These are phyloP conservation scores for Amphipyra berbera DNA, from an alignment of 2,888 invertebrate genomes.

Conservation along the genomic window DNA sequence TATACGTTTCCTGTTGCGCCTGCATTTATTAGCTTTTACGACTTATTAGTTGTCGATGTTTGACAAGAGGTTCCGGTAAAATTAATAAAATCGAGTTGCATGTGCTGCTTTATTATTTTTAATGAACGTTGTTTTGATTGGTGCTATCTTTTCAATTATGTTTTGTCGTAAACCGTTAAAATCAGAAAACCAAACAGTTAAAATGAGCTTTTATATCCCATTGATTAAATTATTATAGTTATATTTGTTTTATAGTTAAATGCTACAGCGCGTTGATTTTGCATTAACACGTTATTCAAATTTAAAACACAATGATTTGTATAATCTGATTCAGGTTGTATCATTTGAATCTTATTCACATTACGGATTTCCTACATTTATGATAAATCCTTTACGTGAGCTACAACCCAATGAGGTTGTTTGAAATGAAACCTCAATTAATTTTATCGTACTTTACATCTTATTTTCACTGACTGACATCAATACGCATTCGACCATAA, in stretches of 20 bases:
- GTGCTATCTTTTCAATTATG: too few species aligned
- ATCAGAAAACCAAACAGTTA: too few species aligned
- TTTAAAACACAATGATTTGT: conserved; percentile 12
- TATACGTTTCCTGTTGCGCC: conserved; percentile 80
- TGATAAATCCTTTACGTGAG: conserved; percentile 37
- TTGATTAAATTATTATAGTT: too few species aligned
- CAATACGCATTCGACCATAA: conserved; percentile 61
- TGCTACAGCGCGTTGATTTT: neutral
- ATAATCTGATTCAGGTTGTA: conserved; percentile 21
- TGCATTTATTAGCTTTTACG: conserved; percentile 80
- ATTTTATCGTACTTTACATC: conserved; percentile 27
- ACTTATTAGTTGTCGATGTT: conserved; percentile 74
- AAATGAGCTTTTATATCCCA: too few species aligned
- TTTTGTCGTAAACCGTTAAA: too few species aligned
- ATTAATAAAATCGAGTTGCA: conserved; percentile 24
- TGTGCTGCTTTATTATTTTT: neutral
- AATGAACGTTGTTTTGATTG: too few species aligned
- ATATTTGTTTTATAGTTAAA: neutral
- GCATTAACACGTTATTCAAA: conserved; percentile 17
- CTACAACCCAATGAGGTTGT: conserved; percentile 12
- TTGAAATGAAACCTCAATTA: conserved; percentile 19
- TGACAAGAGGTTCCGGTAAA: conserved; percentile 71
- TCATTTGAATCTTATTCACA: conserved; percentile 51
- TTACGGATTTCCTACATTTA: conserved; percentile 36
- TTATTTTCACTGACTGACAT: conserved; percentile 62